Conservation (phyloP, 2,888 invertebrate genomes). For the Biston betularia region DNA sequence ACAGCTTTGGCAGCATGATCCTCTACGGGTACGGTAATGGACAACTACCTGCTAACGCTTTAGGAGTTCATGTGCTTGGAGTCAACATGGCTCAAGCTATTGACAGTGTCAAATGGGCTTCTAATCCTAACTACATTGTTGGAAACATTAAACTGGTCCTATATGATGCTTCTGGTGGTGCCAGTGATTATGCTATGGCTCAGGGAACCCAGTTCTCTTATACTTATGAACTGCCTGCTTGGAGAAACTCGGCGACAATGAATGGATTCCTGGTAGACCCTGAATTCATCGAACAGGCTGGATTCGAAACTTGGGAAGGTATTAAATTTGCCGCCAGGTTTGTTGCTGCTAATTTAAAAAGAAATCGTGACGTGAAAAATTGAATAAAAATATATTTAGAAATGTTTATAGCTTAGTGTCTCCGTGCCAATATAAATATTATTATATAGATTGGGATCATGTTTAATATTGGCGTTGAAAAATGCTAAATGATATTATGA, state of each 20-base stretch:
- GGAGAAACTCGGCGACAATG: conserved; percentile 61
- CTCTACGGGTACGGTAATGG: conserved; percentile 70
- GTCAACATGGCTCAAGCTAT: conserved; percentile 76
- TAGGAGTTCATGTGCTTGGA: conserved; percentile 69
- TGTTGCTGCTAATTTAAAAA: conserved; percentile 41
- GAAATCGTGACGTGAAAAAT: conserved; percentile 10
- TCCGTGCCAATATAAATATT: too few relatives aligned
- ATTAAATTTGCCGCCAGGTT: conserved; percentile 81
- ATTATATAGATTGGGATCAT: too few relatives aligned
- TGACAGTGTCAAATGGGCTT: conserved; percentile 72
- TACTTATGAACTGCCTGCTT: conserved; percentile 87
- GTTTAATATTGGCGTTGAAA: too few relatives aligned
- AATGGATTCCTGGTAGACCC: conserved; percentile 86
- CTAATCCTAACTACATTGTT: conserved; percentile 75
- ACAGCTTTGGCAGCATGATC: conserved; percentile 90
- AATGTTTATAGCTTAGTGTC: not conserved
- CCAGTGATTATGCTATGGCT: conserved; percentile 87
- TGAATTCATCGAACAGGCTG: conserved; percentile 84
- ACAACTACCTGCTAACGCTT: conserved; percentile 78
- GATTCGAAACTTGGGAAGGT: conserved; percentile 87
- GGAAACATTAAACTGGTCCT: conserved; percentile 79
- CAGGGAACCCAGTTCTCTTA: conserved; percentile 83
- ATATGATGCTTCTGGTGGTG: conserved; percentile 87
- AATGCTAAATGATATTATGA: too few relatives aligned
- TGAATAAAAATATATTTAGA: not conserved